Base-by-base conservation (phyloP, 2,797 vertebrate species). In the Gallinago nigripennis region DNA sequence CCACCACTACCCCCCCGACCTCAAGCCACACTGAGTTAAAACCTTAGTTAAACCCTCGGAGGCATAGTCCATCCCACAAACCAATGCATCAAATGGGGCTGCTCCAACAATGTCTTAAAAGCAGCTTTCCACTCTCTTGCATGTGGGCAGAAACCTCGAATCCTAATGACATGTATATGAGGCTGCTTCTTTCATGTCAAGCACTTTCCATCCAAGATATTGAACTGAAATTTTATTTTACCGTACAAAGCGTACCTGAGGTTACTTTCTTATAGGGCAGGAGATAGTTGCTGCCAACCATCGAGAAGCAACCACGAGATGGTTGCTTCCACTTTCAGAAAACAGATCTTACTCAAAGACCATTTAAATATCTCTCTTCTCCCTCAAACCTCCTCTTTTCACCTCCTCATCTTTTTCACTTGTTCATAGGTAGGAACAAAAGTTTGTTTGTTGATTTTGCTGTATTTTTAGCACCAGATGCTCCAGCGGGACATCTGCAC, bases 51-150 rank as follows among this genome's bases (percentile, higher is more conserved):
- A 87, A 10, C 60, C 35, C 71, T 39, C 2, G 6, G 66, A 82
- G 88, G 73, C 72, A 39, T 6, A 63, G 63, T 28, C 66, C 3
- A 1, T 56, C 56, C 95, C 89, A 81, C 86, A 93, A 60, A 28
- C 43, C 25, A 1, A 11, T 13, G 41, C 68, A 46, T 73, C 78
- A 82, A 80, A 69, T 1, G 1, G 41, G n/a, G 80, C 70, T 79
- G 81, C 78, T 95, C 69, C 61, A 56, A 50, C 71, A 30, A 6
- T 0, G 0, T 15, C 72, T 93, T 83, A 33, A 87, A 87, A 91
- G 70, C 57, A 69, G 58, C 63, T 95, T 96, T 94, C 72, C 75
- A 61, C 50, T 82, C 61, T 46, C 81, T 85, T 91, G 82, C 64
- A 60, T 70, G 90, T 92, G 94, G 92, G 68, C 53, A 94, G 56